These are phyloP conservation scores for Dioctria rufipes DNA, from an alignment of 2,888 invertebrate species.

Conservation along the genomic window DNA sequence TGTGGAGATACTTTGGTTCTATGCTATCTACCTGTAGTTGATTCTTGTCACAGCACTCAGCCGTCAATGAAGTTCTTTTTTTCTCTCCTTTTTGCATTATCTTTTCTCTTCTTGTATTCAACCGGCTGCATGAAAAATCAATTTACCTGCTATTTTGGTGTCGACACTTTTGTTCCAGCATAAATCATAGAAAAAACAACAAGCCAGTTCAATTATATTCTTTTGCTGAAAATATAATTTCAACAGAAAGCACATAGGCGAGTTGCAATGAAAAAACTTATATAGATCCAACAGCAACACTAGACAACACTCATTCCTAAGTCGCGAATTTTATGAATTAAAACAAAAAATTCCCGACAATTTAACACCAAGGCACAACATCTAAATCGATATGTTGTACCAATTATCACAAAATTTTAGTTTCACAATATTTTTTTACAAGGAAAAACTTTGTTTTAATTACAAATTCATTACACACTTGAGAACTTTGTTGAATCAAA, in stretches of 20 bases:
- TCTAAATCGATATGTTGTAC: constrained; percentile 12
- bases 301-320: not conserved
- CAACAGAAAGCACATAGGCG: constrained; percentile 3
- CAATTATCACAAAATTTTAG: not conserved
- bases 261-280: not conserved
- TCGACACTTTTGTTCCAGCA: constrained; percentile 1
- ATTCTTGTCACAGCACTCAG: not conserved
- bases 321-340: constrained; percentile 4
- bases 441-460: not conserved
- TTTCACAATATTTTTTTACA: not conserved
- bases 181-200: constrained; percentile 24
- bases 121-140: constrained; percentile 46
- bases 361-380: constrained; percentile 2
- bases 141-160: constrained; percentile 36
- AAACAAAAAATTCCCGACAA: not conserved
- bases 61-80: not conserved
- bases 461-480: constrained; percentile 29
- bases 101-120: constrained; percentile 4
- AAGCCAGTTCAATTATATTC: not conserved
- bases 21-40: too few relatives aligned
- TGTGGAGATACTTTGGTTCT: too few relatives aligned
- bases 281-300: not conserved
- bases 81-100: too few relatives aligned
- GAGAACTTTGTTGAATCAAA: constrained; percentile 4
- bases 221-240: not conserved